Percentiles rank a stretch among this genome's conserved stretches.
Evolutionary conservation across 2,888 invertebrate genomes (phyloP).

Genomic region (Caenorhabditis wallacei): DNA sequence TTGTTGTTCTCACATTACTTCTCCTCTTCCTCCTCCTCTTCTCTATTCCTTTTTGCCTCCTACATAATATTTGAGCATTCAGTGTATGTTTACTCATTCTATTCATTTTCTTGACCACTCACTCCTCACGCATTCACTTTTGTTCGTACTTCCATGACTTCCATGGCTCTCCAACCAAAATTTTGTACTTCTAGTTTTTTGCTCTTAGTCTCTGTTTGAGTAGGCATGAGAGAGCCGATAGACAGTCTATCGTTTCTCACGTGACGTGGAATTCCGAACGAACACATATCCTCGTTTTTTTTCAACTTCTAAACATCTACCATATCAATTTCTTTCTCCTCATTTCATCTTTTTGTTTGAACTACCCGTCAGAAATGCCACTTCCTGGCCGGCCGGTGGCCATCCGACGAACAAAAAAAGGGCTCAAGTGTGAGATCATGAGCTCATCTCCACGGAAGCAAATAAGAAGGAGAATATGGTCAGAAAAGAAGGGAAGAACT

Average conservation of each 20-base stretch:
- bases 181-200: conserved; percentile 10
- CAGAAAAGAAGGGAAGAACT: conserved; percentile 7
- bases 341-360: conserved; percentile 33
- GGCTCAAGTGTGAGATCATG: conserved; percentile 63
- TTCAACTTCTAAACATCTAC: conserved; percentile 11
- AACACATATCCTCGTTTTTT: conserved; percentile 1
- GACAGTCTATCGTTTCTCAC: neutral
- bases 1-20: conserved; percentile 35
- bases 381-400: conserved; percentile 27
- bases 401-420: conserved; percentile 19
- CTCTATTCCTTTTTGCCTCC: neutral
- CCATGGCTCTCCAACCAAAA: neutral
- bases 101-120: conserved; percentile 7
- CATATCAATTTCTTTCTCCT: conserved; percentile 43
- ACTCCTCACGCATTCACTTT: neutral
- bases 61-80: conserved; percentile 1
- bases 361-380: conserved; percentile 23
- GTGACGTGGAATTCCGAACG: neutral
- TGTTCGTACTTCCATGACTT: neutral
- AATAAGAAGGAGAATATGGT: conserved; percentile 13
- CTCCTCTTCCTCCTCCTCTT: neutral
- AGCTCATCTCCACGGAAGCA: conserved; percentile 58
- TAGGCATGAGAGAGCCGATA: neutral
- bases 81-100: neutral
- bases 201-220: too few species aligned